Evolutionary conservation across 1,140 invertebrate species (phyloP), one percentile per base, ranked within the genome.

Genomic region (Drosophila subobscura): DNA sequence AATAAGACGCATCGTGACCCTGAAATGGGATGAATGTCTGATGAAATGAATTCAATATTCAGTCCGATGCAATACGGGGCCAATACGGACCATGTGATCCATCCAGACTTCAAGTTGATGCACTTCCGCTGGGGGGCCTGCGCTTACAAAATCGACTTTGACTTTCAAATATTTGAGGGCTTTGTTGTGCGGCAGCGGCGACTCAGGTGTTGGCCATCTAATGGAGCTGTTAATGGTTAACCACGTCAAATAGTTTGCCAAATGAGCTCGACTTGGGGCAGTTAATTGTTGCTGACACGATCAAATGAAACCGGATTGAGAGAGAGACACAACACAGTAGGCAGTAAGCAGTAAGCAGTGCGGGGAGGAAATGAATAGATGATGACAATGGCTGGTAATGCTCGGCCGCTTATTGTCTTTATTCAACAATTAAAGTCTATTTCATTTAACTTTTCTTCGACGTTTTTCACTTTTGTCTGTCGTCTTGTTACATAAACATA

Each of bases 141-240:
- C 49, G 81, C 77, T 85, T 85, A 74, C 81, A 77, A 85, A 86
- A 86, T 72, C 66, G 66, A 79, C 57, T 72, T 70, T 88, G 84
- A 88, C 84, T 86, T 86, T 88, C 83, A 88, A 80, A 88, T 47
- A 46, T 77, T 73, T 52, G 29, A 66, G 14, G 20, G 71, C 65
- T 55, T 68, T 55, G 42, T 68, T 47, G 20, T 16, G 8, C 33
- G 12, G 33, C 33, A 37, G 33, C 33, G 12, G 33, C 33, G 33
- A 12, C 10, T 37, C 10, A 37, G 33, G 33, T 10, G 33, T 37
- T 37, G 44, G 63, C 63, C 44, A 67, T 70, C 66, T 70, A 70
- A 70, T 70, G 66, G 27, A 54, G 66, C 33, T 65, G 64, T 70
- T 70, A 70, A 68, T 70, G 20, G 64, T 70, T 70, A 68, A 56